Conservation (phyloP, 1,140 invertebrate genomes). For the Eciton burchellii region DNA sequence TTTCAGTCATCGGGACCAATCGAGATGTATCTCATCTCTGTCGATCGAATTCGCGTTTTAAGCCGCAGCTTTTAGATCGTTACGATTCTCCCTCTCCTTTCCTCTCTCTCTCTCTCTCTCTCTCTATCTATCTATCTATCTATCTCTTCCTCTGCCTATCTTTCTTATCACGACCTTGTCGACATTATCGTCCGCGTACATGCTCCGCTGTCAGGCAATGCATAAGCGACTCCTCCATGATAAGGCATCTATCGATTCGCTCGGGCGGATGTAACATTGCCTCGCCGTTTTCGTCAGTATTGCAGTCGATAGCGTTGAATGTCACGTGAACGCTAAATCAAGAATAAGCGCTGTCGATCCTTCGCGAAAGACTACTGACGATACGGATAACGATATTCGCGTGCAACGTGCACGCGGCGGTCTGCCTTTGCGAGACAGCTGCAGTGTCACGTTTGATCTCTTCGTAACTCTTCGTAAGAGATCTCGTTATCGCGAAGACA, state of each 20-base stretch:
- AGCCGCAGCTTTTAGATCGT: background rate
- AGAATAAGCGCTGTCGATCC: slow-evolving; percentile 27
- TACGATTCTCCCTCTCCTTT: no score
- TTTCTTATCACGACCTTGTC: slow-evolving; percentile 25
- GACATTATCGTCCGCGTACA: slow-evolving; percentile 31
- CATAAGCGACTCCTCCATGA: background rate
- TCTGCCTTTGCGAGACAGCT: no score
- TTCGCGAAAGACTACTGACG: slow-evolving; percentile 5
- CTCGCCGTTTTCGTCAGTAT: slow-evolving; percentile 9
- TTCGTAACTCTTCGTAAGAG: slow-evolving; percentile 15
- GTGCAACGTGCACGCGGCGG: background rate
- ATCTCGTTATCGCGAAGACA: background rate
- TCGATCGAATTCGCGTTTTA: background rate
- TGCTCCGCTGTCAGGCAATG: slow-evolving; percentile 2
- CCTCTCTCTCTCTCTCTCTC: no score
- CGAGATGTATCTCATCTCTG: background rate
- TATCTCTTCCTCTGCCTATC: no score
- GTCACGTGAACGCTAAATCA: background rate
- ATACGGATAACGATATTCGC: background rate
- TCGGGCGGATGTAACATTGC: background rate
- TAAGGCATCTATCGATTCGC: slow-evolving; percentile 42
- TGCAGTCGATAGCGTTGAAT: background rate
- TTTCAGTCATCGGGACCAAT: background rate
- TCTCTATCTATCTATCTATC: no score
- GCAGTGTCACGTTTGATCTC: background rate